A percentile compares a stretch with the other conserved stretches of the same genome.
phyloP scores from a whole-genome alignment of 2,888 invertebrate genomes.

The Limnephilus marmoratus region DNA sequence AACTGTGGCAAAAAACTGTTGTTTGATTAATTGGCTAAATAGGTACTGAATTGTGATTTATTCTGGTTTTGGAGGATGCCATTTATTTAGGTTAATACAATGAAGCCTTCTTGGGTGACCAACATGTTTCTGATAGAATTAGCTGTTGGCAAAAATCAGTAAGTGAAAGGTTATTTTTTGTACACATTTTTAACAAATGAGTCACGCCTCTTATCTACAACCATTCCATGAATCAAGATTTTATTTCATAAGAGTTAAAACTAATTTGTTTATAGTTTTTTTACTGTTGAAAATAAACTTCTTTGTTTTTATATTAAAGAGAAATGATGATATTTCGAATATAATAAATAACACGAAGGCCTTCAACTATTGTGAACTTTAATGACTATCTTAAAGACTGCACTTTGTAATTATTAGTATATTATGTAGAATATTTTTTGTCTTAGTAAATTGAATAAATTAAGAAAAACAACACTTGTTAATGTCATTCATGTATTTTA shows the following conservation, averaged over 20 bases:
- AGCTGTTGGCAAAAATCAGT: neutral
- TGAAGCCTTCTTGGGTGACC: neutral
- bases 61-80: neutral
- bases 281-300: neutral
- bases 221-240: too few relatives aligned
- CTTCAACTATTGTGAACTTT: neutral
- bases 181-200: neutral
- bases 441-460: neutral
- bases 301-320: neutral
- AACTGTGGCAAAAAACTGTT: too few relatives aligned
- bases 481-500: constrained; percentile 20
- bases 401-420: neutral
- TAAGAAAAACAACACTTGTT: constrained; percentile 33
- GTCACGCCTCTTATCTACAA: neutral
- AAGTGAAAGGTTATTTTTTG: neutral
- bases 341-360: neutral
- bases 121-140: neutral
- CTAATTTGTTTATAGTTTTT: neutral
- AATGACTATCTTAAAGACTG: constrained; percentile 13
- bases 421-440: neutral
- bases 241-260: neutral
- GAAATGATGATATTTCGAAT: neutral
- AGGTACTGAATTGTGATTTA: neutral
- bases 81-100: neutral
- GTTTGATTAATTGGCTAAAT: neutral